These are phyloP conservation scores for Limanda limanda DNA, from an alignment of 2,113 vertebrate species.

Conservation along the genomic window DNA sequence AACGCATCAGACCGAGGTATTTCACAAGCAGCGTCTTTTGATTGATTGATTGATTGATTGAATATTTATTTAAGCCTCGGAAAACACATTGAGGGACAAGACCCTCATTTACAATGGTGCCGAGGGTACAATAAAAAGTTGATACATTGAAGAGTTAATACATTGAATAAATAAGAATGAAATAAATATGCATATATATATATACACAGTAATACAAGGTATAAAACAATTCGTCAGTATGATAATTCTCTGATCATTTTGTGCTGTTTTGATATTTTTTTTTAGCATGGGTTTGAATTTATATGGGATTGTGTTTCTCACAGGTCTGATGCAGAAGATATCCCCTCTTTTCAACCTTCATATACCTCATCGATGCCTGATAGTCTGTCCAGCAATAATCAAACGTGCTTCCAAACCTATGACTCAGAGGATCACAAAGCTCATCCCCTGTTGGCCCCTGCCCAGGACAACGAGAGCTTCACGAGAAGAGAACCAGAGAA, in stretches of 20 bases:
- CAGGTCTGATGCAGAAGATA: constrained; percentile 69
- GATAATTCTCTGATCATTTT: neutral
- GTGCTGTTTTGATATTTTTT: neutral
- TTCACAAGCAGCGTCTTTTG: neutral
- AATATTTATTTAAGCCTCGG: too few relatives aligned
- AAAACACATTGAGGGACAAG: too few relatives aligned
- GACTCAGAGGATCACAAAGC: constrained; percentile 65
- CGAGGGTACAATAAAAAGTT: too few relatives aligned
- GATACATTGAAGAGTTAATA: too few relatives aligned
- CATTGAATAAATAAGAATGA: too few relatives aligned
- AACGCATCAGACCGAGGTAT: constrained; percentile 54
- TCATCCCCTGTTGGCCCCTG: neutral
- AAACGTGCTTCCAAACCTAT: neutral
- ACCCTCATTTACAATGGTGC: too few relatives aligned
- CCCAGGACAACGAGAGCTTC: constrained; percentile 46
- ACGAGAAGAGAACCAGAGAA: constrained; percentile 66
- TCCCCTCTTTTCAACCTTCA: constrained; percentile 51
- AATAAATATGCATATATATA: too few relatives aligned
- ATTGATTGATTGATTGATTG: too few relatives aligned
- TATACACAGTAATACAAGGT: too few relatives aligned
- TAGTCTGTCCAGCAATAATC: constrained; percentile 57
- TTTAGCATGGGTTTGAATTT: neutral
- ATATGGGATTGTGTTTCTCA: constrained; percentile 4
- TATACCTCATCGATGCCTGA: constrained; percentile 39
- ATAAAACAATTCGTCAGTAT: too few relatives aligned